Conservation (phyloP, 1,140 invertebrate genomes). For the Caerostris extrusa region DNA sequence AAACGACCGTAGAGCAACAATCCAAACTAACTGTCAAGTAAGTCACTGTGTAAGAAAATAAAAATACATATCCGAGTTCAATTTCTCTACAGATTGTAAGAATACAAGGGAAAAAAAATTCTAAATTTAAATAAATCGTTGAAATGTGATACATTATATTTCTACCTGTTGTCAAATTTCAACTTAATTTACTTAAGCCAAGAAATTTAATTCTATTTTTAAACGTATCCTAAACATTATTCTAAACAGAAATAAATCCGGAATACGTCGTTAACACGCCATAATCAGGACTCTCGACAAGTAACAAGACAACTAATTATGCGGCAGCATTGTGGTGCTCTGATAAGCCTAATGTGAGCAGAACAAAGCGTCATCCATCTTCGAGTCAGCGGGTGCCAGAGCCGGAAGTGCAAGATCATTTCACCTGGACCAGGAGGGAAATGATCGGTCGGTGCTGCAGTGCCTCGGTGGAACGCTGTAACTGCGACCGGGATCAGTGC, state of each 20-base stretch:
- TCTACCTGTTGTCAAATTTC: no score
- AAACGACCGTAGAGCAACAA: no score
- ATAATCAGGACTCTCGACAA: slow-evolving; percentile 51
- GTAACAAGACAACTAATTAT: slow-evolving; percentile 58
- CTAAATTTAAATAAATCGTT: no score
- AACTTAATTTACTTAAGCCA: no score
- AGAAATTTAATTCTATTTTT: no score
- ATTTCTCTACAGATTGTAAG: no score
- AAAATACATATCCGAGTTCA: no score
- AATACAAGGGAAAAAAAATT: no score
- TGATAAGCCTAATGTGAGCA: slow-evolving; percentile 65
- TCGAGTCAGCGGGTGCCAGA: slow-evolving; percentile 40
- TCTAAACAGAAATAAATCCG: not conserved
- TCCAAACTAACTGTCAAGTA: no score
- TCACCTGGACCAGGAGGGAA: slow-evolving; percentile 53
- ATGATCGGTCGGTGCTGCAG: slow-evolving; percentile 15
- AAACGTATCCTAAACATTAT: not conserved
- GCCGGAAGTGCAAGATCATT: slow-evolving; percentile 60
- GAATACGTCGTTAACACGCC: slow-evolving; percentile 34
- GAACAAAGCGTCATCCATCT: slow-evolving; percentile 51
- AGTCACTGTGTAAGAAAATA: no score
- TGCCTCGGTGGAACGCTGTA: slow-evolving; percentile 21
- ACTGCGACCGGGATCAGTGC: slow-evolving; percentile 42
- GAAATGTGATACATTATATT: no score
- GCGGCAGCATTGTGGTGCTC: slow-evolving; percentile 47